Evolutionary conservation across 2,797 vertebrate genomes (phyloP).

Genomic region (Ptychobarbus kaznakovi): DNA sequence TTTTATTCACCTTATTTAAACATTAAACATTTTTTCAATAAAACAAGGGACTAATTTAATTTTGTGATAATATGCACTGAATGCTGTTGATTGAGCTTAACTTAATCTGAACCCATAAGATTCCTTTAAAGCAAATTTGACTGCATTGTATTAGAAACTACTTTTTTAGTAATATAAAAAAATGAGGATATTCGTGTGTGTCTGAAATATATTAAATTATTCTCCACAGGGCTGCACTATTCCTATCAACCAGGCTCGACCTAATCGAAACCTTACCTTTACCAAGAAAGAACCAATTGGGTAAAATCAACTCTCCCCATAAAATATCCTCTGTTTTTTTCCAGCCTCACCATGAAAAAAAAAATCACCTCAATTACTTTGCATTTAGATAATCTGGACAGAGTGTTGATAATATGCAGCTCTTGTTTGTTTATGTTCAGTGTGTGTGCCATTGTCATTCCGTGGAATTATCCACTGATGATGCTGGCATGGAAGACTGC

Average conservation of each 20-base stretch:
- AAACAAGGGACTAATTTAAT: not conserved
- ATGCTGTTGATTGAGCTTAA: not conserved
- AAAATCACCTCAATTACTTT: not conserved
- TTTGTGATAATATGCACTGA: not conserved
- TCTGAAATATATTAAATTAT: not conserved
- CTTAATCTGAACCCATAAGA: not conserved
- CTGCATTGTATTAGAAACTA: not conserved
- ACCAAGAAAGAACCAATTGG: conserved; percentile 87
- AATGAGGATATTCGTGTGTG: not conserved
- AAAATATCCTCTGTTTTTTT: too few relatives aligned
- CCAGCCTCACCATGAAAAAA: not conserved
- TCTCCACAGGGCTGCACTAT: conserved; percentile 82
- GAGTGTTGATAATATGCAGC: not conserved
- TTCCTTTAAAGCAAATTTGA: not conserved
- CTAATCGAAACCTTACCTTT: conserved; percentile 87
- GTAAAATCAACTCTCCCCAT: conserved; percentile 69
- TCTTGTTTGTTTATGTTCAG: conserved; percentile 61
- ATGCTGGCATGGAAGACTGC: conserved; percentile 90
- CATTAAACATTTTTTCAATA: not conserved
- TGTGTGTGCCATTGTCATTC: conserved; percentile 87
- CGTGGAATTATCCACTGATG: conserved; percentile 91
- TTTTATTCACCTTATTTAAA: not conserved
- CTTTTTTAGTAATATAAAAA: not conserved
- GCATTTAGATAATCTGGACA: not conserved
- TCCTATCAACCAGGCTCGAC: conserved; percentile 84